These are phyloP conservation scores for Tricholaema leucomelas DNA, from an alignment of 2,113 vertebrate genomes.

Conservation along the genomic window DNA sequence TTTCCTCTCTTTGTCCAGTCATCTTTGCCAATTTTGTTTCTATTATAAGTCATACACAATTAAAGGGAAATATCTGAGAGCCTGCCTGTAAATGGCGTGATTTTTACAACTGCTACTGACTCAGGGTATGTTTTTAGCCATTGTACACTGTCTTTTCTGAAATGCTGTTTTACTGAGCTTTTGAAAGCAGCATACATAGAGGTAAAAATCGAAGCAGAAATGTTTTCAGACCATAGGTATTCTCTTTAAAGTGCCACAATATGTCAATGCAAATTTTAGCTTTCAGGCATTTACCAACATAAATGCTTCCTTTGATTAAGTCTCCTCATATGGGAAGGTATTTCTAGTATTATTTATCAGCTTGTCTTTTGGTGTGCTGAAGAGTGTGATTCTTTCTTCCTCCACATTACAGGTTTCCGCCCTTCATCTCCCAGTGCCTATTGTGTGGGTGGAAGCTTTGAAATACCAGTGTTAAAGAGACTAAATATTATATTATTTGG, in stretches of 20 bases:
- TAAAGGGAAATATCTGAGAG: constrained; percentile 14
- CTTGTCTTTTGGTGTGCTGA: neutral
- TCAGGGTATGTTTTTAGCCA: neutral
- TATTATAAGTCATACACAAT: constrained; percentile 57
- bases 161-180: constrained; percentile 22
- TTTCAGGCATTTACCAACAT: neutral
- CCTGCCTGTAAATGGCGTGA: constrained; percentile 2
- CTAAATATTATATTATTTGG: neutral
- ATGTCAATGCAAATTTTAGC: neutral
- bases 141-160: constrained; percentile 16
- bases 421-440: accelerated
- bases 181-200: neutral
- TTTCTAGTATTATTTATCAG: neutral
- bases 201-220: neutral
- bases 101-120: neutral
- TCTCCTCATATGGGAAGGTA: neutral
- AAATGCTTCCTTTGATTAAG: neutral
- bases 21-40: constrained; percentile 49
- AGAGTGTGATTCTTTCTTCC: neutral
- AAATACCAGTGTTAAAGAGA: neutral
- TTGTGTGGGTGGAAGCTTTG: neutral
- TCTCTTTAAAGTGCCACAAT: neutral
- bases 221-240: neutral
- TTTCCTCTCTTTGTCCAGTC: constrained; percentile 53
- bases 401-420: neutral